Evolutionary conservation across 2,797 vertebrate species (phyloP).

Genomic region (Poecilia wingei): DNA sequence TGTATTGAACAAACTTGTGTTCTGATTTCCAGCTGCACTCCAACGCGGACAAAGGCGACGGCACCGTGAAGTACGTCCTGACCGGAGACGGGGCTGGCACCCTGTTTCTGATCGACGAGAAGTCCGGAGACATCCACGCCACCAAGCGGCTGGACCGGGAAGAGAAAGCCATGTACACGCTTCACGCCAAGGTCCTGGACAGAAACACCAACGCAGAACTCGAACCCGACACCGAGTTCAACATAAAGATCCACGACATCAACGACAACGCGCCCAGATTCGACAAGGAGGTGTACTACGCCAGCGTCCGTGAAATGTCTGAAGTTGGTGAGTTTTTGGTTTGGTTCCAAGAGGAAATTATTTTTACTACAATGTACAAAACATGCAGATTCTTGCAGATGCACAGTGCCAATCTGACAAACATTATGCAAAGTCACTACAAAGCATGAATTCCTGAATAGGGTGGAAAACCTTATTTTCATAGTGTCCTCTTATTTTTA

Average conservation of each 20-base stretch:
- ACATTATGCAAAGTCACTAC: neutral
- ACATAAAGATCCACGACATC: constrained; percentile 99
- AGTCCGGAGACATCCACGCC: constrained; percentile 97
- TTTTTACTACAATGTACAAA: neutral
- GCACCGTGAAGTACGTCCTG: constrained; percentile 94
- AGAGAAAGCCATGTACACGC: constrained; percentile 92
- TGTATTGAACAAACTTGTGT: constrained; percentile 3
- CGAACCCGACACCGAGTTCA: constrained; percentile 95
- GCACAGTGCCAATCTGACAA: neutral
- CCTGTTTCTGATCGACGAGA: constrained; percentile 95
- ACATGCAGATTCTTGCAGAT: neutral
- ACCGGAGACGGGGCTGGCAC: constrained; percentile 94
- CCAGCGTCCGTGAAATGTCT: constrained; percentile 95
- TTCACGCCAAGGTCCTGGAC: constrained; percentile 93
- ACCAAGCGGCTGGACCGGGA: constrained; percentile 96
- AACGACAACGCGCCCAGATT: constrained; percentile 98
- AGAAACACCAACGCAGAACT: constrained; percentile 89
- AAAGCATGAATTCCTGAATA: neutral
- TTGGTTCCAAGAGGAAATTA: neutral
- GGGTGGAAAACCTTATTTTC: neutral
- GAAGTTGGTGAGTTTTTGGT: constrained; percentile 88
- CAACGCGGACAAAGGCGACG: constrained; percentile 95
- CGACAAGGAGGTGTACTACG: constrained; percentile 88
- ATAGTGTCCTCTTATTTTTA: neutral
- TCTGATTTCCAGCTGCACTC: constrained; percentile 88